A percentile compares a stretch with the other conserved stretches of the same genome.
Conservation (phyloP, 2,797 vertebrate genomes). For the Cirrhinus molitorella region DNA sequence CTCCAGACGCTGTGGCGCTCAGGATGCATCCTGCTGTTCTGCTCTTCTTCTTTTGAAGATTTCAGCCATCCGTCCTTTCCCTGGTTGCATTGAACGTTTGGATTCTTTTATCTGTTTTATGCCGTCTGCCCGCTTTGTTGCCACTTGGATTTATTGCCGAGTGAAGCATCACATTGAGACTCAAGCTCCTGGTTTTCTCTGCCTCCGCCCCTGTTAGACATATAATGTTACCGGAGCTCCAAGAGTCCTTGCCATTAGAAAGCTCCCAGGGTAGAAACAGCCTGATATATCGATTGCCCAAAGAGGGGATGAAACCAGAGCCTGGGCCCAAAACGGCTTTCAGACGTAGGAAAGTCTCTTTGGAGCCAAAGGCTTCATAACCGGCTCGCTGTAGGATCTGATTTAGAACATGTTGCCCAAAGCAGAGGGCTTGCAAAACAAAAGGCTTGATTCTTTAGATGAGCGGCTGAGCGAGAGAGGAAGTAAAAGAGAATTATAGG, state of each 20-base stretch:
- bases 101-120: slow-evolving; percentile 61
- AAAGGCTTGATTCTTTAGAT: slow-evolving; percentile 48
- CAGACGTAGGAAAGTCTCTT: slow-evolving; percentile 64
- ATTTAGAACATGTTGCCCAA: slow-evolving; percentile 50
- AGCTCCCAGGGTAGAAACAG: slow-evolving; percentile 93
- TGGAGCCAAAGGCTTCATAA: slow-evolving; percentile 54
- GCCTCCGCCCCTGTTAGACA: slow-evolving; percentile 84
- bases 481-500: background rate
- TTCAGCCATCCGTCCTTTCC: slow-evolving; percentile 52
- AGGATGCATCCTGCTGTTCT: slow-evolving; percentile 42
- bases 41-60: slow-evolving; percentile 71
- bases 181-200: slow-evolving; percentile 42
- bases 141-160: slow-evolving; percentile 82
- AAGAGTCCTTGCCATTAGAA: slow-evolving; percentile 94
- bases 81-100: slow-evolving; percentile 18
- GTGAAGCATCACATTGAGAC: slow-evolving; percentile 72
- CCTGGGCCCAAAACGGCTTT: slow-evolving; percentile 75
- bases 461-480: slow-evolving; percentile 10
- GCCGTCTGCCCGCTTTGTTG: slow-evolving; percentile 45
- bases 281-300: slow-evolving; percentile 93
- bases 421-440: slow-evolving; percentile 36
- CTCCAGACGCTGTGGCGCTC: slow-evolving; percentile 53
- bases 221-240: slow-evolving; percentile 95
- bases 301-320: slow-evolving; percentile 88
- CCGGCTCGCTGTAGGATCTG: slow-evolving; percentile 46